Evolutionary conservation across 2,797 vertebrate genomes (phyloP), one percentile per base, ranked within the genome.

Genomic region (Myoxocephalus aenaeus): DNA sequence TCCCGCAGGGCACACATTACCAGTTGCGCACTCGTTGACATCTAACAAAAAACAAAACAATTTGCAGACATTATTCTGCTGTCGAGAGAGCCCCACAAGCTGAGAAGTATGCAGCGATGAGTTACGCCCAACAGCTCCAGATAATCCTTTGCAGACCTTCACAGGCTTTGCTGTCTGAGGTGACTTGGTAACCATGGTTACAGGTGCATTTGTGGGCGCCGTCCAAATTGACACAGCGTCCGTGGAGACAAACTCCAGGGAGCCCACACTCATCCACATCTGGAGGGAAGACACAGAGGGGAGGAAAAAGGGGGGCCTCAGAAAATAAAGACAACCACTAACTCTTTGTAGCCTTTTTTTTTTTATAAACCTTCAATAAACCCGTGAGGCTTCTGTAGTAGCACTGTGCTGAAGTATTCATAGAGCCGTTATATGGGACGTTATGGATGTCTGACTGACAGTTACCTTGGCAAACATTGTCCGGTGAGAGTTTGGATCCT

Each of bases 151-250:
- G 77, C 94, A 91, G 95, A 97, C 96, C 96, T 96, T 94, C 93
- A 84, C 97, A 98, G 80, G 90, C 93, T 88, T 95, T 96, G 85
- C 90, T 75, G 13, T 97, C 95, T 38, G 87, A 78, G 82, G 94
- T 92, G 91, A 80, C 87, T 89, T 94, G 87, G 1, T 96, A 98
- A 85, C 96, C 97, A 62, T 48, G 88, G 89, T 94, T 93, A 93
- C 97, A 98, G 77, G 82, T 95, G 75, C 97, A 97, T 87, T 83
- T 93, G 86, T 96, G 95, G 80, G 96, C 96, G 71, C 97, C 96
- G 0, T 96, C 95, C 85, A 97, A 84, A 91, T 98, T 98, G 92
- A 94, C 56, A 78, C 97, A 98, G 4, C 4, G 90, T 53, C 97
- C 97, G 0, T 96, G 93, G 83, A 91, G 58, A 46, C 97, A 98